Evolutionary conservation across 2,113 vertebrate genomes (phyloP), one percentile per base, ranked within the genome.

Genomic region (Nothoprocta pentlandii): DNA sequence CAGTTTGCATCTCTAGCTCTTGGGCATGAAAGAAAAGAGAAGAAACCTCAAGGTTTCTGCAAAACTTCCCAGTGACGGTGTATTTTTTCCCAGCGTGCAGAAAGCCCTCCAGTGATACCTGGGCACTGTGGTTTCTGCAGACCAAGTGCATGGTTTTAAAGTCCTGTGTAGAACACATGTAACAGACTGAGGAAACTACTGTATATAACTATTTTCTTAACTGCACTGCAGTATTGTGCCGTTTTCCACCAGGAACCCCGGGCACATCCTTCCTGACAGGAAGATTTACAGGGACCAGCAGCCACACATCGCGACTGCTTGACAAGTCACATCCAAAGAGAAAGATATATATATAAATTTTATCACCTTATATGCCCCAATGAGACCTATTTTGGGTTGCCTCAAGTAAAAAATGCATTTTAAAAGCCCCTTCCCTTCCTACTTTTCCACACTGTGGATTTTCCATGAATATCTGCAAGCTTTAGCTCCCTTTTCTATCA

Each of bases 241-340:
- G 21, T 49, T 49, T 49, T 47, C 47, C 19, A 21, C 47, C 47
- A 8, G 9, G 81, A 51, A 75, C 59, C 44, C 34, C 0, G 0
- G 22, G 21, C 32, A 9, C 13, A 11, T 30, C 81, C n/a, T 56
- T 79, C 42, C 6, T 25, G 9, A 32, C 47, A 47, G 0, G 0
- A 71, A 30, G 28, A 15, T 56, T 44, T 12, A 47, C 6, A 49
- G n/a, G 66, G 6, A 49, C n/a, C 41, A 59, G 69, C 54, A n/a
- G n/a, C 34, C 2, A 58, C 0, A 2, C 2, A 41, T 17, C 26
- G 10, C 0, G 42, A 41, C 0, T 19, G 7, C 66, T 53, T 21
- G 13, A 20, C 75, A 93, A 85, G 80, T 13, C 54, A 54, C 0
- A 1, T 16, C 75, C 42, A 73, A 15, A 71, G 9, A 16, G 1